These are phyloP conservation scores for Venturia canescens DNA, from an alignment of 1,140 invertebrate species.

Conservation along the genomic window DNA sequence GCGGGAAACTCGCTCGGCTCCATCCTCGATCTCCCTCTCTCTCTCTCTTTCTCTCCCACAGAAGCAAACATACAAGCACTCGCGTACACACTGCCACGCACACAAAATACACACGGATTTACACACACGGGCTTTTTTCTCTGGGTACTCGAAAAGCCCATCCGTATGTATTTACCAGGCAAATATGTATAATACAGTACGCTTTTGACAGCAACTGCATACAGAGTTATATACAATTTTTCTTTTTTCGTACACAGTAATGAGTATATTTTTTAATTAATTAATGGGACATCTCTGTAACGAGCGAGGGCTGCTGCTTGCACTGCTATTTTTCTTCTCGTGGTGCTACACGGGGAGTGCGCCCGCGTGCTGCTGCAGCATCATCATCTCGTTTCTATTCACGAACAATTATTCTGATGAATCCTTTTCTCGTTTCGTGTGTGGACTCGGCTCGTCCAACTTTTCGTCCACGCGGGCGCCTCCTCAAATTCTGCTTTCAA, in stretches of 20 bases:
- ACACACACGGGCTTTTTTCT: neutral
- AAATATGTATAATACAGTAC: conserved; percentile 31
- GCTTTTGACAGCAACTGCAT: conserved; percentile 15
- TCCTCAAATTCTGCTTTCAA: too few species aligned
- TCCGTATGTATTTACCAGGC: conserved; percentile 3
- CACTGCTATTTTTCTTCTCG: neutral
- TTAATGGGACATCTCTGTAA: conserved; percentile 24
- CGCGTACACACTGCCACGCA: neutral
- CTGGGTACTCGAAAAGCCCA: conserved; percentile 19
- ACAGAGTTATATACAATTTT: conserved; percentile 4
- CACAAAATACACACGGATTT: neutral
- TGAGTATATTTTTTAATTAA: conserved; percentile 30
- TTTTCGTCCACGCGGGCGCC: too few species aligned
- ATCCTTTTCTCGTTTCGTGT: too few species aligned
- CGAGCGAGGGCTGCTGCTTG: neutral
- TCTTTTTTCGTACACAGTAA: neutral
- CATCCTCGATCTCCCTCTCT: neutral
- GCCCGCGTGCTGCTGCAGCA: neutral
- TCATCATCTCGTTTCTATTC: too few species aligned
- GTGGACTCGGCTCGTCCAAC: too few species aligned
- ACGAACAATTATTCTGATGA: too few species aligned
- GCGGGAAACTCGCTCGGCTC: conserved; percentile 22
- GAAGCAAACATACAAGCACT: neutral
- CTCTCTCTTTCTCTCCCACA: neutral
- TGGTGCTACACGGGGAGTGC: neutral